Percentiles rank a stretch among this genome's conserved stretches.
These are phyloP conservation scores for Drosophila rellima DNA, from an alignment of 2,888 invertebrate genomes.

Conservation along the genomic window DNA sequence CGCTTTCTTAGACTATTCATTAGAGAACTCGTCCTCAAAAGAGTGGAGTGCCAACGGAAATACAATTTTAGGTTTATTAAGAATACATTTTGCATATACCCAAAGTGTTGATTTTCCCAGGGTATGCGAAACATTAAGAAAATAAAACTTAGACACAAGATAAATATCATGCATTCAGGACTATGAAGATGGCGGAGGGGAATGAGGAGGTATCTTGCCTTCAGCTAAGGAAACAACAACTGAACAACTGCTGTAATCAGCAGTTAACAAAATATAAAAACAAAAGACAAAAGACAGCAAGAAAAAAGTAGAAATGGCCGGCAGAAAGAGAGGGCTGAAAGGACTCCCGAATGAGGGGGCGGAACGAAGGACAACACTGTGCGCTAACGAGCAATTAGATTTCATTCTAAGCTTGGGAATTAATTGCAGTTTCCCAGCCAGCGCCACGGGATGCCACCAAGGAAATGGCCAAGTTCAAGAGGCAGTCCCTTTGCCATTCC, in stretches of 20 bases:
- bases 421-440: conserved; percentile 79
- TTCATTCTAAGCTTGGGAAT: conserved; percentile 85
- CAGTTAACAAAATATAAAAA: conserved; percentile 84
- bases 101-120: conserved; percentile 13
- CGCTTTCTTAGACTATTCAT: not conserved
- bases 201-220: not conserved
- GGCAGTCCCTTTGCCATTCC: conserved; percentile 4
- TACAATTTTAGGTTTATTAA: not conserved
- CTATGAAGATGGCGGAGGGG: not conserved
- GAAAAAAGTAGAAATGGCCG: conserved; percentile 43
- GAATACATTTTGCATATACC: not conserved
- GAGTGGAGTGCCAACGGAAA: not conserved
- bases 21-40: not conserved
- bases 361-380: conserved; percentile 58
- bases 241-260: conserved; percentile 84
- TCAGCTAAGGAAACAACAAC: conserved; percentile 45
- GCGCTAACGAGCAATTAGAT: conserved; percentile 85
- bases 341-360: conserved; percentile 32
- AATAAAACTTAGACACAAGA: conserved; percentile 74
- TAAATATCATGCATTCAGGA: conserved; percentile 68
- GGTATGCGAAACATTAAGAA: conserved; percentile 62
- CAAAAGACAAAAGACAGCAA: conserved; percentile 49
- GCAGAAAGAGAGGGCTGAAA: conserved; percentile 1
- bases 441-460: conserved; percentile 45
- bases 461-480: conserved; percentile 36